These are phyloP conservation scores for Heliconius hortense DNA, from an alignment of 2,888 invertebrate species.

Conservation along the genomic window DNA sequence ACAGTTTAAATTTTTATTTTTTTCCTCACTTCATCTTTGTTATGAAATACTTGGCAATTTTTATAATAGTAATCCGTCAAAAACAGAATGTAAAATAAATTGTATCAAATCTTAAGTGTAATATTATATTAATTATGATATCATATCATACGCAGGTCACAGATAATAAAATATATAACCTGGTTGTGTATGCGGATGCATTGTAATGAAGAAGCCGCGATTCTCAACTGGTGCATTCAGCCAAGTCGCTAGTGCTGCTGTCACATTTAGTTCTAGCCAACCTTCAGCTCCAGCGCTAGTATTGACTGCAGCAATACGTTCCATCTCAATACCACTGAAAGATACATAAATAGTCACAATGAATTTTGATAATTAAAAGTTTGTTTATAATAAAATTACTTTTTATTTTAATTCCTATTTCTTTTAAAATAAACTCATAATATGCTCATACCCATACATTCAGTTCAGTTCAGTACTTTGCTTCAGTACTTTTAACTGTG, in stretches of 20 bases:
- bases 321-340: slow-evolving; percentile 86
- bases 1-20: background rate
- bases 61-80: background rate
- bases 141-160: no score
- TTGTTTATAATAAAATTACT: no score
- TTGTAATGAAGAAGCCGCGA: slow-evolving; percentile 91
- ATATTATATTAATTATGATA: no score
- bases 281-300: slow-evolving; percentile 90
- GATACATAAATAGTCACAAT: slow-evolving; percentile 17
- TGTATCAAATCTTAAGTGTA: background rate
- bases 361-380: no score
- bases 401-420: background rate
- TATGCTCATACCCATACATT: no score
- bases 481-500: no score
- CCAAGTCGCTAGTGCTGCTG: slow-evolving; percentile 89
- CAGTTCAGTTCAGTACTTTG: no score
- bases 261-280: slow-evolving; percentile 94
- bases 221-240: slow-evolving; percentile 89
- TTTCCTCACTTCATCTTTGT: background rate
- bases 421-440: background rate
- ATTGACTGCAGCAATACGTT: slow-evolving; percentile 88
- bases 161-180: slow-evolving; percentile 60
- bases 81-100: background rate
- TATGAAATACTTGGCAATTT: background rate
- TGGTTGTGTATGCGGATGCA: slow-evolving; percentile 87